Percentiles rank a stretch among this genome's conserved stretches.
Evolutionary conservation across 2,797 vertebrate genomes (phyloP).

Genomic region (Mastacembelus armatus): DNA sequence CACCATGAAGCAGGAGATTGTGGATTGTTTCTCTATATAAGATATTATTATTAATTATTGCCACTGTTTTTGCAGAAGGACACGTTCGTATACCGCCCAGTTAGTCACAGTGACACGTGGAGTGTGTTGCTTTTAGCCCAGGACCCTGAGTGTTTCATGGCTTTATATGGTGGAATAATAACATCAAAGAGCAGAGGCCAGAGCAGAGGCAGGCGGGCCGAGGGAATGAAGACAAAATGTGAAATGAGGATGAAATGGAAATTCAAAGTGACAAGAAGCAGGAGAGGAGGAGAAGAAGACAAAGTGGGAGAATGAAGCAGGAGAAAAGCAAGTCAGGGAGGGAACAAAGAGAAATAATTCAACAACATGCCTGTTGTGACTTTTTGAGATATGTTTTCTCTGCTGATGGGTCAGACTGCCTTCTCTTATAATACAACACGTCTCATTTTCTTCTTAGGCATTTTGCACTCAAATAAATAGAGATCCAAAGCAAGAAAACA

Average conservation of each 20-base stretch:
- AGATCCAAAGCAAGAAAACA: neutral
- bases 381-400: too few species aligned
- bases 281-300: conserved; percentile 6
- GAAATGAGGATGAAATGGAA: conserved; percentile 16
- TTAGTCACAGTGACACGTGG: conserved; percentile 30
- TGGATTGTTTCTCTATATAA: conserved; percentile 8
- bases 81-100: neutral
- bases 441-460: too few species aligned
- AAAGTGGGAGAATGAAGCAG: neutral
- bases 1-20: neutral
- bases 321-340: neutral
- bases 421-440: too few species aligned
- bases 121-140: conserved; percentile 19
- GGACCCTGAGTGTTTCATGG: conserved; percentile 15
- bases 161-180: conserved; percentile 53
- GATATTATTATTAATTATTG: neutral
- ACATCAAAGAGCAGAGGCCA: conserved; percentile 22
- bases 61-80: neutral
- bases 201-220: neutral
- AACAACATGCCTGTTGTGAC: too few species aligned
- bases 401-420: too few species aligned
- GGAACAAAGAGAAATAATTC: too few species aligned
- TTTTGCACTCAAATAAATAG: too few species aligned
- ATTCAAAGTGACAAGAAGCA: conserved; percentile 23
- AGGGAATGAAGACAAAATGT: neutral